These are phyloP conservation scores for Meteorus colon DNA, from an alignment of 2,888 invertebrate species.

Conservation along the genomic window DNA sequence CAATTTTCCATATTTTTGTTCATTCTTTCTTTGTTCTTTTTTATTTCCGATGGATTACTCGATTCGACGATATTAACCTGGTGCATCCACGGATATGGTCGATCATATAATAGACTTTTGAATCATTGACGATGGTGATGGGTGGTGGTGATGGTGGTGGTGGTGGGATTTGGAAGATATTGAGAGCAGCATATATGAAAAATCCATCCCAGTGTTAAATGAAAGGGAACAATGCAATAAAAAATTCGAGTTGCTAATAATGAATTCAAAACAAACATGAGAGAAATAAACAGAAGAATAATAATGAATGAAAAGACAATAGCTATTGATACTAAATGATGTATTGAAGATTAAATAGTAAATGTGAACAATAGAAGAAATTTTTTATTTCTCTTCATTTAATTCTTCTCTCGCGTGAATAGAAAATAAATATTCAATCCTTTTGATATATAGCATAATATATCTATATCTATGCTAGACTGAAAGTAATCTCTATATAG, in stretches of 20 bases:
- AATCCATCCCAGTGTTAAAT: neutral
- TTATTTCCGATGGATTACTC: conserved; percentile 17
- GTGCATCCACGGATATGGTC: conserved; percentile 14
- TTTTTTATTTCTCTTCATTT: conserved; percentile 2
- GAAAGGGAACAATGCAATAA: neutral
- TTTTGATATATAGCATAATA: neutral
- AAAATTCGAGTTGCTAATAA: neutral
- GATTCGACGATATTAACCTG: conserved; percentile 21
- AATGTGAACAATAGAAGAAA: neutral
- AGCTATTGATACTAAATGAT: neutral
- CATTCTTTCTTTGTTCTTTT: no score
- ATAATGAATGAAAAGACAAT: neutral
- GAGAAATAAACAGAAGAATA: neutral
- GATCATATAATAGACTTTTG: conserved; percentile 11
- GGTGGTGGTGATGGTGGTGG: neutral
- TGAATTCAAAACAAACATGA: neutral
- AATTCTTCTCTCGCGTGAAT: neutral
- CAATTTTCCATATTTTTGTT: neutral
- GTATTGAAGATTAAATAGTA: conserved; percentile 1
- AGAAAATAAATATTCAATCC: neutral
- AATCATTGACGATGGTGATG: conserved; percentile 13
- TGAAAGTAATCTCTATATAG: conserved; percentile 1
- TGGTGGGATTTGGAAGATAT: conserved; percentile 2
- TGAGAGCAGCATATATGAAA: neutral
- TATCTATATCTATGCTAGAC: neutral